Evolutionary conservation across 1,140 invertebrate species (phyloP).

Genomic region (Ceratitis capitata): DNA sequence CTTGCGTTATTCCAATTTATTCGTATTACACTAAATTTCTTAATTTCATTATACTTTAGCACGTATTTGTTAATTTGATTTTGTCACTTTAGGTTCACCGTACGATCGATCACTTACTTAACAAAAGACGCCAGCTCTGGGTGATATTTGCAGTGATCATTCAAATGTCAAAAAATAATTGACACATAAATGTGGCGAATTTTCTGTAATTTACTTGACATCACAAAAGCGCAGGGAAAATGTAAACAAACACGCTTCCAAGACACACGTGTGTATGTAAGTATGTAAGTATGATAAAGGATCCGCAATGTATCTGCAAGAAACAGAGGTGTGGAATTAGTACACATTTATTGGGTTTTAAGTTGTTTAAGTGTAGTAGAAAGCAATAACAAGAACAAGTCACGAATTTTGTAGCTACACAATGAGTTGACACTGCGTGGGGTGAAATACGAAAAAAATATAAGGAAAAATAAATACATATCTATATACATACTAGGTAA

Average conservation of each 20-base stretch:
- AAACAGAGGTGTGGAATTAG: not conserved
- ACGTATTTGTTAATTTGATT: not conserved
- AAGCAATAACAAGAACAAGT: not conserved
- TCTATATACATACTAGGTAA: too few relatives aligned
- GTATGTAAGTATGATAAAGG: too few relatives aligned
- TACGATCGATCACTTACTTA: not conserved
- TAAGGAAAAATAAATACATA: too few relatives aligned
- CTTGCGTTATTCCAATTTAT: not conserved
- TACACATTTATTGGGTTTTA: not conserved
- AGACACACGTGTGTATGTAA: too few relatives aligned
- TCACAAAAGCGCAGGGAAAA: not conserved
- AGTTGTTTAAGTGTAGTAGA: not conserved
- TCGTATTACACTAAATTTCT: not conserved
- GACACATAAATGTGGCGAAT: not conserved
- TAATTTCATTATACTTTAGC: not conserved
- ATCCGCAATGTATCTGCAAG: conserved; percentile 7
- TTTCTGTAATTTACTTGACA: not conserved
- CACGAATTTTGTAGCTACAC: not conserved
- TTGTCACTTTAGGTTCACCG: not conserved
- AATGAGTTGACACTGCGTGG: not conserved
- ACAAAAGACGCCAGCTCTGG: not conserved
- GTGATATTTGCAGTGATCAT: not conserved
- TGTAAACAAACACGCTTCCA: not conserved
- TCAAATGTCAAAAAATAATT: conserved; percentile 12
- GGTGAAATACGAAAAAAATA: not conserved